Conservation (phyloP, 2,797 vertebrate genomes). For the Coluber constrictor region DNA sequence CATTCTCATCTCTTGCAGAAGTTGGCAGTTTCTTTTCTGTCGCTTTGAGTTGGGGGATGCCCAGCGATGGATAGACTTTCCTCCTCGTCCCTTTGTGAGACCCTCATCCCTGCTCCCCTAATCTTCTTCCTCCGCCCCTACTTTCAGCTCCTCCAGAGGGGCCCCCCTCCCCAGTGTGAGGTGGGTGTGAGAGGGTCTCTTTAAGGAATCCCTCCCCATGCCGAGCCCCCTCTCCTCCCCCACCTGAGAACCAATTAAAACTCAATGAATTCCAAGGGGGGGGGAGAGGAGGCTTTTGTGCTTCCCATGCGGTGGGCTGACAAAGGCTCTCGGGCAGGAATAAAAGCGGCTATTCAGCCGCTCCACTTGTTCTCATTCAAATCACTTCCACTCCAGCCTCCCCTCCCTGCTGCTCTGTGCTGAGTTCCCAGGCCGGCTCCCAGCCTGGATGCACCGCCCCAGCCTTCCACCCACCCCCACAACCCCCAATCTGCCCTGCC, state of each 20-base stretch:
- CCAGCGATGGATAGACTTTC: not conserved
- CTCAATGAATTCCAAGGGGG: conserved; percentile 79
- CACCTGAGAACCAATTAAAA: conserved; percentile 82
- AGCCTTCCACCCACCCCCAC: too few relatives aligned
- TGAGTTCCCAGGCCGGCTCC: conserved; percentile 68
- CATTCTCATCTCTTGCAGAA: not conserved
- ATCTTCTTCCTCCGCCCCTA: not conserved
- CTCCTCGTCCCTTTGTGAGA: not conserved
- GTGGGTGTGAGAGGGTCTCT: conserved; percentile 68
- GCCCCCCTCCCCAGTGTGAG: conserved; percentile 24
- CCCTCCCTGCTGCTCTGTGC: conserved; percentile 59
- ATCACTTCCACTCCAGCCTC: conserved; percentile 73
- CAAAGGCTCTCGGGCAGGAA: conserved; percentile 77
- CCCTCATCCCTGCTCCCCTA: not conserved
- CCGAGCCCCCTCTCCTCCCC: conserved; percentile 75
- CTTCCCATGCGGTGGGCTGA: conserved; percentile 76
- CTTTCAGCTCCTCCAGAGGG: conserved; percentile 13
- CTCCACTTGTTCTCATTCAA: conserved; percentile 73
- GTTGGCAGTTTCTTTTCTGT: not conserved
- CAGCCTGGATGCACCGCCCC: conserved; percentile 34
- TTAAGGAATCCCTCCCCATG: conserved; percentile 75
- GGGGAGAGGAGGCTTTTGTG: conserved; percentile 72
- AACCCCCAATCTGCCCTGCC: conserved; percentile 31
- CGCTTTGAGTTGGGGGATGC: not conserved
- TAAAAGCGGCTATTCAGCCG: conserved; percentile 79